Evolutionary conservation across 2,113 vertebrate species (phyloP).

Genomic region (Leptodactylus fuscus): DNA sequence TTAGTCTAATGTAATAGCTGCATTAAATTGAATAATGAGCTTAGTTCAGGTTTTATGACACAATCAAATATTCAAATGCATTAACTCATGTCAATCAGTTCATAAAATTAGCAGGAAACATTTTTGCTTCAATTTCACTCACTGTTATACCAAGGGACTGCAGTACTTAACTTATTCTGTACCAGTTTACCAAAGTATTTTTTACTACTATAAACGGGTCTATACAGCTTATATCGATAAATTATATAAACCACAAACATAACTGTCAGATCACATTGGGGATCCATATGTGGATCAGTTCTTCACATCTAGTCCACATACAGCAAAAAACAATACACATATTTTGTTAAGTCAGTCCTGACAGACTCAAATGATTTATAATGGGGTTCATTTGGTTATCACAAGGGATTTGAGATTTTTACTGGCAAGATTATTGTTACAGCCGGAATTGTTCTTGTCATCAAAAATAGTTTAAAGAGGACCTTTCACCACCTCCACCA

Average conservation of each 20-base stretch:
- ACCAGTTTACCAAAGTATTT: neutral
- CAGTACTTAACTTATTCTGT: neutral
- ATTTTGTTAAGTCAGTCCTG: no score
- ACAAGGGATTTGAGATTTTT: no score
- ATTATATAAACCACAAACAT: neutral
- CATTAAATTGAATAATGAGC: slow-evolving; percentile 87
- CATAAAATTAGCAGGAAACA: slow-evolving; percentile 84
- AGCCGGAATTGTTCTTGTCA: no score
- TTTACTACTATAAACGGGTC: neutral
- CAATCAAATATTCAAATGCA: slow-evolving; percentile 84
- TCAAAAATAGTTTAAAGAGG: no score
- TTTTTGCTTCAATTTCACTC: slow-evolving; percentile 68
- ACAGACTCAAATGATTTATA: no score
- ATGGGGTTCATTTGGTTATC: no score
- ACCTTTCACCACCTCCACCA: no score
- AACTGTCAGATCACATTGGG: no score
- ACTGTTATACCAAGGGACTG: neutral
- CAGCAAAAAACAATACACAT: neutral
- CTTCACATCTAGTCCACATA: no score
- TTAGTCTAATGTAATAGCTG: slow-evolving; percentile 86
- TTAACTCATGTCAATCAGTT: slow-evolving; percentile 87
- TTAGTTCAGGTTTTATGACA: slow-evolving; percentile 86
- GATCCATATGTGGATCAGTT: neutral
- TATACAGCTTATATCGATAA: neutral
- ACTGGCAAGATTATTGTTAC: no score